Evolutionary conservation across 2,888 invertebrate genomes (phyloP).

Genomic region (Aelia acuminata): DNA sequence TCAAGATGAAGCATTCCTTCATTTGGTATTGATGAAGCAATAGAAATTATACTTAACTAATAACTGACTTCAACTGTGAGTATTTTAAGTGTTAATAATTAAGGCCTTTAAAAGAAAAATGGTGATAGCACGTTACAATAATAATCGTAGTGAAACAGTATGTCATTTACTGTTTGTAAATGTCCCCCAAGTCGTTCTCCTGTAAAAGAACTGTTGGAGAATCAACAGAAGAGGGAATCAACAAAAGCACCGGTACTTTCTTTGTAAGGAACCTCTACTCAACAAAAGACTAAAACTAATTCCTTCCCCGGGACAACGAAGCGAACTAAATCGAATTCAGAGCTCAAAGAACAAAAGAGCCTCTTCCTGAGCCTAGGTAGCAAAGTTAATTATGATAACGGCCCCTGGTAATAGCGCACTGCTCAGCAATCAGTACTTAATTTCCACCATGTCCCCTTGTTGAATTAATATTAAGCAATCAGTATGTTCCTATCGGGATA

Average conservation of each 20-base stretch:
- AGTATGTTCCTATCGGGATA: not conserved
- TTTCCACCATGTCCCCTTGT: not conserved
- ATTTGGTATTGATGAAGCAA: too few species aligned
- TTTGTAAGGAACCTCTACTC: constrained; percentile 20
- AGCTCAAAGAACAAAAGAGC: constrained; percentile 9
- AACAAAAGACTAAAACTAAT: constrained; percentile 32
- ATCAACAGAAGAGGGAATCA: constrained; percentile 20
- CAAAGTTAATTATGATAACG: constrained; percentile 30
- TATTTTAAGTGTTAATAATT: too few species aligned
- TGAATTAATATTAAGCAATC: not conserved
- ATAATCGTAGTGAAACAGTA: not conserved
- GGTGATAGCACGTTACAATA: not conserved
- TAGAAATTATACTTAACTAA: too few species aligned
- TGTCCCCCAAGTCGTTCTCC: not conserved
- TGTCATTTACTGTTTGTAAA: not conserved
- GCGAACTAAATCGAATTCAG: constrained; percentile 32
- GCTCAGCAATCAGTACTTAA: not conserved
- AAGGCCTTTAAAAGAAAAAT: too few species aligned
- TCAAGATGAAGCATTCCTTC: too few species aligned
- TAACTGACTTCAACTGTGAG: too few species aligned
- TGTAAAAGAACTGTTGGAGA: not conserved
- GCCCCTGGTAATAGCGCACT: not conserved
- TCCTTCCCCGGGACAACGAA: not conserved
- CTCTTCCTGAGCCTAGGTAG: not conserved
- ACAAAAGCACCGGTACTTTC: not conserved